Base-by-base conservation (phyloP, 2,797 vertebrate species). In the Spinus olivaceus region DNA sequence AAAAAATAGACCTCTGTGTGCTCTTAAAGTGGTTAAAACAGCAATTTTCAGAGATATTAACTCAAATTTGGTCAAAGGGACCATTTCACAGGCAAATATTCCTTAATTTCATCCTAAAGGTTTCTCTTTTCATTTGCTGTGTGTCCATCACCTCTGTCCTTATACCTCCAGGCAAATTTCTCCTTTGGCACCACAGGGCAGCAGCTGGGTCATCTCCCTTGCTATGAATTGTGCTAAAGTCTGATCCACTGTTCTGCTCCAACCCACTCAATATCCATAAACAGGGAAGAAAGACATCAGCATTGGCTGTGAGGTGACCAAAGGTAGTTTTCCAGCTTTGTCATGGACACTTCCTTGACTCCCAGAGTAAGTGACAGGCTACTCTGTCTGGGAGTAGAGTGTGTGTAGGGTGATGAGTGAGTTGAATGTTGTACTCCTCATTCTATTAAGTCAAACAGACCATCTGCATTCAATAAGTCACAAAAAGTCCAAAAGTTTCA, bases 11-110 rank as follows among this genome's bases (percentile, higher is more conserved):
- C 83, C 76, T 92, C 69, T 64, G 13, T 65, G 87, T 88, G 59
- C 84, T 95, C 84, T 95, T 96, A 96, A 92, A 97, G 77, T 78
- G 42, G 63, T 96, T 96, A 76, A 88, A 94, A 61, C 46, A 90
- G 79, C 72, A 16, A 71, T 77, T 91, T 95, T 92, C 65, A 93
- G 87, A 96, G 73, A 83, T 95, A 94, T 77, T 94, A 81, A 42
- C 88, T 74, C 92, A 87, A 70, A 81, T 94, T 86, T 93, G 84
- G 24, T 69, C 23, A 37, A 80, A 94, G 28, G 24, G 56, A 74
- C n/a, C 9, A 12, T 60, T 92, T 85, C 69, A 67, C 9, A 13
- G 25, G 35, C 24, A 85, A 66, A 20, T 27, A 47, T 59, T 79
- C 16, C n/a, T 67, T 47, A 30, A 39, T 1, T 1, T 69, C 47